Conservation (phyloP, 2,113 vertebrate genomes). For the Oncorhynchus kisutch region DNA sequence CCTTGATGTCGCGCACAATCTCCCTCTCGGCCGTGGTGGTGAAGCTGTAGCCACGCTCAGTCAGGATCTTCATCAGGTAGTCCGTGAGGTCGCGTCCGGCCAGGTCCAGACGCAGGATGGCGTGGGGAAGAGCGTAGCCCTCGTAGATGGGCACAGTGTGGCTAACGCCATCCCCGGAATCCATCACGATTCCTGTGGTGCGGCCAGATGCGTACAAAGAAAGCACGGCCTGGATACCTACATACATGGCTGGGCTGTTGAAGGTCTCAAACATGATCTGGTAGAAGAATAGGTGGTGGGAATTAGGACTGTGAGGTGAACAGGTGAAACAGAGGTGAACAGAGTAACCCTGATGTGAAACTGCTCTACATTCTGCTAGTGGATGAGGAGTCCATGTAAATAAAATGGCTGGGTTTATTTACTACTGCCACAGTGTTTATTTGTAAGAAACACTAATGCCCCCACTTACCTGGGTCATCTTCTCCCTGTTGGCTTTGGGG, state of each 20-base stretch:
- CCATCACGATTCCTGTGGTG: slow-evolving; percentile 1
- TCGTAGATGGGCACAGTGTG: neutral
- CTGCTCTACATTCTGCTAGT: too few relatives aligned
- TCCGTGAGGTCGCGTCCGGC: neutral
- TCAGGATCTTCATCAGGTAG: slow-evolving; percentile 76
- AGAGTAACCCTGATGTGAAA: too few relatives aligned
- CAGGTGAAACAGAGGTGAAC: neutral
- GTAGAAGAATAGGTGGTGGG: neutral
- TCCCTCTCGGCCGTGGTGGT: slow-evolving; percentile 50
- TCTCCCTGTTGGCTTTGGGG: slow-evolving; percentile 95
- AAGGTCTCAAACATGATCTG: slow-evolving; percentile 13
- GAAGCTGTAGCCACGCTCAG: slow-evolving; percentile 68
- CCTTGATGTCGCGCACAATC: slow-evolving; percentile 75
- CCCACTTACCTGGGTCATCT: slow-evolving; percentile 89
- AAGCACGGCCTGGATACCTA: neutral
- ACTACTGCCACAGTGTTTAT: too few relatives aligned
- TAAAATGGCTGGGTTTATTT: too few relatives aligned
- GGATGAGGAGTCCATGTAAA: too few relatives aligned
- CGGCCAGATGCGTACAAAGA: slow-evolving; percentile 5
- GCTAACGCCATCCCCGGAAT: neutral
- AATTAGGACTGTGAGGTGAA: neutral
- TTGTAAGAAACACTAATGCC: too few relatives aligned
- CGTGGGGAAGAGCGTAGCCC: neutral
- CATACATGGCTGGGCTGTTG: slow-evolving; percentile 2
- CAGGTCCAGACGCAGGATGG: neutral